These are phyloP conservation scores for Caenorhabditis briggsae DNA, from an alignment of 1,140 invertebrate genomes.

Conservation along the genomic window DNA sequence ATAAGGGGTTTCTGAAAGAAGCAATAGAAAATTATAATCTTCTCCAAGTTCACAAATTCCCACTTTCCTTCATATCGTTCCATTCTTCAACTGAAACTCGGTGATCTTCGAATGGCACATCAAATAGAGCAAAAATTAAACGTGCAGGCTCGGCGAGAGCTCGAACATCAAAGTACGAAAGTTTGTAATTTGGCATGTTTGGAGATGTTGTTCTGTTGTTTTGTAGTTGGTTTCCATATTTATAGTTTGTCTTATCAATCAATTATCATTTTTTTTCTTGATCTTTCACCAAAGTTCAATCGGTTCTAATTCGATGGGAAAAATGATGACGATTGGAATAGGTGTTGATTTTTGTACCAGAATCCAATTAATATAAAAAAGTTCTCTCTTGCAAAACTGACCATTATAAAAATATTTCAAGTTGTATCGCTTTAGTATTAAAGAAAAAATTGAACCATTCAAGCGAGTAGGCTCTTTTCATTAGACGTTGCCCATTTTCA, in stretches of 20 bases:
- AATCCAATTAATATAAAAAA: neutral
- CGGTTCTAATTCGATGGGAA: neutral
- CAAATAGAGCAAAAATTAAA: conserved; percentile 65
- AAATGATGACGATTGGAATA: conserved; percentile 19
- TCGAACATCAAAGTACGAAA: conserved; percentile 68
- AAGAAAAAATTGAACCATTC: too few relatives aligned
- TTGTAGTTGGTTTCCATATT: neutral
- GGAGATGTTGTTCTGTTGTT: neutral
- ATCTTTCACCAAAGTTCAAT: neutral
- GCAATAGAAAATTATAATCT: too few relatives aligned
- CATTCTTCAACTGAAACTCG: conserved; percentile 62
- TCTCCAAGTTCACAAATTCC: neutral
- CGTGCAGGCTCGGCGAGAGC: conserved; percentile 67
- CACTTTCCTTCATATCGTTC: conserved; percentile 65
- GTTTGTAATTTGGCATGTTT: conserved; percentile 64
- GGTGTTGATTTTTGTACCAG: neutral
- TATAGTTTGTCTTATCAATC: neutral
- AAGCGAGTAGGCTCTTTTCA: too few relatives aligned
- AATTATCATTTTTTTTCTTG: neutral
- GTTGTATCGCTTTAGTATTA: too few relatives aligned
- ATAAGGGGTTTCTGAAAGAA: neutral
- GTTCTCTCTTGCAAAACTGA: too few relatives aligned
- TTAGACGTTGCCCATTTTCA: too few relatives aligned
- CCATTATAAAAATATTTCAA: too few relatives aligned
- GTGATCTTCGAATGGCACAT: conserved; percentile 67